Percentiles rank a stretch among this genome's conserved stretches.
Conservation (phyloP, 2,113 vertebrate species). For the Mugil cephalus region DNA sequence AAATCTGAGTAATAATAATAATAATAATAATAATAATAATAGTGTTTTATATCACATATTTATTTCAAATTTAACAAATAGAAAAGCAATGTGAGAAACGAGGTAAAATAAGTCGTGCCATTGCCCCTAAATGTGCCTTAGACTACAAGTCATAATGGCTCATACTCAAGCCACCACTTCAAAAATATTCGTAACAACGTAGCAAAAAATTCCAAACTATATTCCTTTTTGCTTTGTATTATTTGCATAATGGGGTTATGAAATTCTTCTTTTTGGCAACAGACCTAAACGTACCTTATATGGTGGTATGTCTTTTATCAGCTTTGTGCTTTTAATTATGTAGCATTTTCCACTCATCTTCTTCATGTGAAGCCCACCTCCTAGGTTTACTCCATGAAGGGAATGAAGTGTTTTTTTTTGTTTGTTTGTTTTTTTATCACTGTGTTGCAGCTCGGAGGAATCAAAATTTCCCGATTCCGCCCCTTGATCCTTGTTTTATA, state of each 20-base stretch:
- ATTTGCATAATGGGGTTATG: conserved; percentile 46
- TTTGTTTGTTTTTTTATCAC: conserved; percentile 6
- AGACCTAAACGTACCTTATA: conserved; percentile 40
- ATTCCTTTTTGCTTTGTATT: conserved; percentile 47
- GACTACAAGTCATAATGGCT: conserved; percentile 17
- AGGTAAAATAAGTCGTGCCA: conserved; percentile 49
- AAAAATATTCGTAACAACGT: conserved; percentile 14
- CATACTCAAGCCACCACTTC: conserved; percentile 45
- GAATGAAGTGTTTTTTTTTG: conserved; percentile 42
- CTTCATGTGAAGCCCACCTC: conserved; percentile 26
- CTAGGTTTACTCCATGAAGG: conserved; percentile 60
- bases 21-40: conserved; percentile 8
- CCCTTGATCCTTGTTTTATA: background rate
- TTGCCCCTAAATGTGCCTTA: conserved; percentile 29
- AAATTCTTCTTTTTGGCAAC: conserved; percentile 24
- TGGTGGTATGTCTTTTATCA: conserved; percentile 8
- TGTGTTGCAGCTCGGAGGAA: conserved; percentile 43
- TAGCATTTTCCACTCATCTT: conserved; percentile 62
- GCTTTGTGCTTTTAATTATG: conserved; percentile 67
- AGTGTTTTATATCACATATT: conserved; percentile 50
- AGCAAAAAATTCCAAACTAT: conserved; percentile 20
- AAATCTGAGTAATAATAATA: conserved; percentile 37
- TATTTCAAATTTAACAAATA: conserved; percentile 18
- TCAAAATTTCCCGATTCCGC: conserved; percentile 3
- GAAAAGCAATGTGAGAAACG: conserved; percentile 27